phyloP scores from a whole-genome alignment of 23 tunicate species.

The Botrylloides violaceus region DNA sequence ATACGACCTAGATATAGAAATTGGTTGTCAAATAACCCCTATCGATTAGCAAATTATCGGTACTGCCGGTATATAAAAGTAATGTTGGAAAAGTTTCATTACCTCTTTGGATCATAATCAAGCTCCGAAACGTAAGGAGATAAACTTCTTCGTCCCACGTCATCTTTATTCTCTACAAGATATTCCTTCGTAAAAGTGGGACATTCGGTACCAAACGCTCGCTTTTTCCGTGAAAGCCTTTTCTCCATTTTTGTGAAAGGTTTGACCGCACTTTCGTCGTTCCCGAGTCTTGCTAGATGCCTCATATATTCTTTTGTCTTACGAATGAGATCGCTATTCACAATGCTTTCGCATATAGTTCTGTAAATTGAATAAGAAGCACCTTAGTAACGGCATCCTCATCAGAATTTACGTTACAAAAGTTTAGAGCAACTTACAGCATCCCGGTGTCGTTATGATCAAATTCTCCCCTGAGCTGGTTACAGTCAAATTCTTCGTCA shows the following conservation, averaged over 20 bases:
- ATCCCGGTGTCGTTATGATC: neutral
- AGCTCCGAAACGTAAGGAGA: constrained; percentile 2
- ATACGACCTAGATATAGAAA: too few relatives aligned
- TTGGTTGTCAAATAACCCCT: too few relatives aligned
- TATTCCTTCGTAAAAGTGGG: neutral
- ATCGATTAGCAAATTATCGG: too few relatives aligned
- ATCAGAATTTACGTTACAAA: too few relatives aligned
- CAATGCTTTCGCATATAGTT: neutral
- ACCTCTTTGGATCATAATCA: neutral
- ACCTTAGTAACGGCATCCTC: too few relatives aligned
- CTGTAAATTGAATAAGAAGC: too few relatives aligned
- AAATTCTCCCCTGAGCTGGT: neutral
- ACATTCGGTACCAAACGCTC: neutral
- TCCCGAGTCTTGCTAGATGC: neutral
- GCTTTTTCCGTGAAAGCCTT: neutral
- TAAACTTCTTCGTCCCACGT: neutral
- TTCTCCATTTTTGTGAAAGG: neutral
- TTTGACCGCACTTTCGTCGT: neutral
- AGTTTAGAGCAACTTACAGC: neutral
- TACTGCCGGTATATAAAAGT: too few relatives aligned
- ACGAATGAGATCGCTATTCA: constrained; percentile 7
- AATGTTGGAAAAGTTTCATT: neutral
- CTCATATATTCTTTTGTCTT: constrained; percentile 13
- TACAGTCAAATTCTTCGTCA: constrained; percentile 10
- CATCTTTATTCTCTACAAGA: neutral